Evolutionary conservation across 2,888 invertebrate species (phyloP).

Genomic region (Synanthedon vespiformis): DNA sequence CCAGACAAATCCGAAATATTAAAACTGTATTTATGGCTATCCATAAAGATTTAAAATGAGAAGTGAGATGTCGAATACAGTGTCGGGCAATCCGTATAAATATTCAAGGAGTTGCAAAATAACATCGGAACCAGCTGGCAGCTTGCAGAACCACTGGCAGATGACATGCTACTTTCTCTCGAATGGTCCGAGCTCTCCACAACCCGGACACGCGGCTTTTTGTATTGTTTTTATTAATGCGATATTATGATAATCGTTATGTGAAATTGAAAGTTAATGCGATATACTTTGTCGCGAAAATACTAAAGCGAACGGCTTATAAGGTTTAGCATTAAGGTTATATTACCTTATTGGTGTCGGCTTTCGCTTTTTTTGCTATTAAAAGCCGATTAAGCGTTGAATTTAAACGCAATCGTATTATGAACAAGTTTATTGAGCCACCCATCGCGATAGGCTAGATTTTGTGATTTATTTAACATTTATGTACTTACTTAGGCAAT

Average conservation of each 20-base stretch:
- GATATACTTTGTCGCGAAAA: constrained; percentile 39
- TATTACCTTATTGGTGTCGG: constrained; percentile 11
- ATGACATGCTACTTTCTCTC: constrained; percentile 56
- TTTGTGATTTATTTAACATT: background rate
- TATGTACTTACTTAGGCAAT: too few relatives aligned
- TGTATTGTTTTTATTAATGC: constrained; percentile 57
- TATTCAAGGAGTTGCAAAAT: constrained; percentile 42
- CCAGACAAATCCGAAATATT: constrained; percentile 18
- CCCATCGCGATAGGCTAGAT: background rate
- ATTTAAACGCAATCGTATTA: background rate
- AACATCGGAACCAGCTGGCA: constrained; percentile 18
- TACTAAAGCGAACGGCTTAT: constrained; percentile 35
- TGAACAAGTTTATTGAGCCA: background rate
- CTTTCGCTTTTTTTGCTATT: constrained; percentile 10
- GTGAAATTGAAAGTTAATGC: constrained; percentile 57
- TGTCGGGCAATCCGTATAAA: constrained; percentile 24
- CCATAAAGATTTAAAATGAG: constrained; percentile 15
- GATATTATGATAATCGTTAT: constrained; percentile 44
- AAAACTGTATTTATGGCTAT: constrained; percentile 23
- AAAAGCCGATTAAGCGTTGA: background rate
- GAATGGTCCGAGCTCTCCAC: constrained; percentile 28
- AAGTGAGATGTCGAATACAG: constrained; percentile 15
- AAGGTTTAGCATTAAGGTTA: constrained; percentile 22
- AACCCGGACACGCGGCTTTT: constrained; percentile 46
- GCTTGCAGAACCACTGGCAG: constrained; percentile 22